Evolutionary conservation across 2,888 invertebrate species (phyloP).

Genomic region (Dryocosmus kuriphilus): DNA sequence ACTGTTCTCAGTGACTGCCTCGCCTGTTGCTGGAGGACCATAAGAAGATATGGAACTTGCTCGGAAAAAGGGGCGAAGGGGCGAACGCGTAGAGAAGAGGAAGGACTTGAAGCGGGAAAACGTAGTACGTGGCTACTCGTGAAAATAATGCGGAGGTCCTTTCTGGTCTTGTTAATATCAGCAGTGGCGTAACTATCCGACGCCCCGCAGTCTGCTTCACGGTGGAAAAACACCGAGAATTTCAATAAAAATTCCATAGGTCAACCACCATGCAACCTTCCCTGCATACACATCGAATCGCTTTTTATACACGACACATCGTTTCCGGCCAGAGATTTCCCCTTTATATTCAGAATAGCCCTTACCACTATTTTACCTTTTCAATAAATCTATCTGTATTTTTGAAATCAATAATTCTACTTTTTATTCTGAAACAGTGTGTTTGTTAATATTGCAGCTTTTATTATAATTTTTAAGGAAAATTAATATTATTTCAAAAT

Average conservation of each 20-base stretch:
- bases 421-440: too few relatives aligned
- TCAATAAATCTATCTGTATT: background rate
- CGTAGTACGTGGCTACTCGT: conserved; percentile 20
- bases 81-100: conserved; percentile 13
- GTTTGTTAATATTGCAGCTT: too few relatives aligned
- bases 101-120: conserved; percentile 13
- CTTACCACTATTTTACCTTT: background rate
- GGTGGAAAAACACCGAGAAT: conserved; percentile 25
- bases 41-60: conserved; percentile 8
- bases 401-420: background rate
- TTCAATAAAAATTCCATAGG: conserved; percentile 39
- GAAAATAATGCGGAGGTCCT: conserved; percentile 34
- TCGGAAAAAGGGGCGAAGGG: background rate
- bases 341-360: background rate
- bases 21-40: conserved; percentile 33
- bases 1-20: conserved; percentile 8
- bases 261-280: conserved; percentile 22
- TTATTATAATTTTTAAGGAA: too few relatives aligned
- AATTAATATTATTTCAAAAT: too few relatives aligned
- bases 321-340: background rate
- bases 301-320: conserved; percentile 6
- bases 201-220: background rate
- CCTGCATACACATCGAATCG: background rate
- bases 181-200: conserved; percentile 1
- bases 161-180: conserved; percentile 25